Evolutionary conservation across 2,797 vertebrate species (phyloP).

Genomic region (Pelochelys cantorii): DNA sequence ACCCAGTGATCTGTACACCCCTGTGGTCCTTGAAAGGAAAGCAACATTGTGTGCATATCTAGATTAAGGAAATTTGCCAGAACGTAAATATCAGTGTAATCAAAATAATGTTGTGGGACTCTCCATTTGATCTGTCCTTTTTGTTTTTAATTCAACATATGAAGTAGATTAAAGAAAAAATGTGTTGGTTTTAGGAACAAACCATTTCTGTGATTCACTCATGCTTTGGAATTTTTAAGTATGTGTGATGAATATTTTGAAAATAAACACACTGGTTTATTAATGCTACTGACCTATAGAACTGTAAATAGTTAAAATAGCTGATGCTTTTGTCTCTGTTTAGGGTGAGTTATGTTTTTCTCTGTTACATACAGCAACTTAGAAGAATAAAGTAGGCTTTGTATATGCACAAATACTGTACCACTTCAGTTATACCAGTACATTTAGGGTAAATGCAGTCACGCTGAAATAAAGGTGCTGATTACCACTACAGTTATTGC

Average conservation of each 20-base stretch:
- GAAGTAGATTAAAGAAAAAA: neutral
- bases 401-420: neutral
- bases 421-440: neutral
- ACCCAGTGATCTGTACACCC: neutral
- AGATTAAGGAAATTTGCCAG: neutral
- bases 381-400: neutral
- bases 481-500: neutral
- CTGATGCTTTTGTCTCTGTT: neutral
- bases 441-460: neutral
- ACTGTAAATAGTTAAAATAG: neutral
- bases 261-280: neutral
- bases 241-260: neutral
- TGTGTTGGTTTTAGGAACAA: neutral
- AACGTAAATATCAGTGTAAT: rapidly evolving
- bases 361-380: neutral
- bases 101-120: neutral
- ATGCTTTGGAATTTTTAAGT: neutral
- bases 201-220: neutral
- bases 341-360: neutral
- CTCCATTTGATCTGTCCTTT: neutral
- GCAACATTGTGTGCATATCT: rapidly evolving
- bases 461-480: neutral
- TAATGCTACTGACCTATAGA: neutral
- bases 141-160: neutral
- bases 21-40: neutral